Conservation (phyloP, 2,797 vertebrate species). For the Lacerta viridis region DNA sequence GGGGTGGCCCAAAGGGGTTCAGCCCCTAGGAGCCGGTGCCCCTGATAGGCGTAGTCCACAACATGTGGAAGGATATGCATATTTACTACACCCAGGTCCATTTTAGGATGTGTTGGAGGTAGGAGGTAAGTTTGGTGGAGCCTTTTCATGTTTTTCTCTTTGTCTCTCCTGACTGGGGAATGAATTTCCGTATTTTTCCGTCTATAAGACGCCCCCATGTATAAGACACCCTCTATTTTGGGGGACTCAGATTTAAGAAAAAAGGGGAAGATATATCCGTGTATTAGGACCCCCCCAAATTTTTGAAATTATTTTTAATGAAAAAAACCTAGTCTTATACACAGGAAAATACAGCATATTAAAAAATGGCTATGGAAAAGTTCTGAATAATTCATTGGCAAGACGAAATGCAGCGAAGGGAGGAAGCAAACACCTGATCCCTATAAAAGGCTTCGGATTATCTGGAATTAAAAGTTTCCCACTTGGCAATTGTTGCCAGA, state of each 20-base stretch:
- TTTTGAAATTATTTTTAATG: too few species aligned
- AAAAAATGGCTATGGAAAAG: constrained; percentile 68
- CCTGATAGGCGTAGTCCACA: too few species aligned
- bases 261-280: too few species aligned
- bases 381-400: constrained; percentile 65
- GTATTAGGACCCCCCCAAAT: too few species aligned
- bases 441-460: constrained; percentile 45
- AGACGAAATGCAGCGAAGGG: constrained; percentile 41
- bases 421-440: constrained; percentile 36
- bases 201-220: too few species aligned
- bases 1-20: too few species aligned
- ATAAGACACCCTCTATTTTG: too few species aligned
- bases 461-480: constrained; percentile 47
- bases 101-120: constrained; percentile 21
- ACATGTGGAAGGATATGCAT: constrained; percentile 3
- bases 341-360: not conserved
- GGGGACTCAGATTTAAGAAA: too few species aligned
- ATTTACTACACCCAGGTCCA: constrained; percentile 30
- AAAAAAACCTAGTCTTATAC: too few species aligned
- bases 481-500: not conserved
- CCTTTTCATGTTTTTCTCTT: constrained; percentile 45
- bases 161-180: not conserved
- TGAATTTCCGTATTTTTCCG: constrained; percentile 25
- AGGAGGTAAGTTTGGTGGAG: constrained; percentile 44
- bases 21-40: too few species aligned